Percentiles rank a stretch among this genome's conserved stretches.
phyloP scores from a whole-genome alignment of 1,140 invertebrate species.

The Drosophila sp. region DNA sequence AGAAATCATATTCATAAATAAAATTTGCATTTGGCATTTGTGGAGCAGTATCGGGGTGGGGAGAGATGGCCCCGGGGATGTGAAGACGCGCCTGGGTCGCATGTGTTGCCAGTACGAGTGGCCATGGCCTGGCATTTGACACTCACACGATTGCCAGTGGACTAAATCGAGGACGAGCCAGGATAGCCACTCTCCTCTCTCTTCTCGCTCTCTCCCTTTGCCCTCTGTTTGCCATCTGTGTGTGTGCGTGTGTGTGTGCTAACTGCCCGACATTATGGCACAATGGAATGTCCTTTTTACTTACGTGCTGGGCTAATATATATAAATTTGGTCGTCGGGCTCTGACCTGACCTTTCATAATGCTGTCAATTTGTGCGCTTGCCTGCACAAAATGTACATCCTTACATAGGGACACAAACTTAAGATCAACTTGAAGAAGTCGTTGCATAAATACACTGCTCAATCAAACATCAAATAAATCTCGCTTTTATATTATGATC shows the following conservation, averaged over 20 bases:
- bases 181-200: constrained; percentile 54
- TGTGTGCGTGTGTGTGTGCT: constrained; percentile 60
- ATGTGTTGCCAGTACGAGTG: constrained; percentile 54
- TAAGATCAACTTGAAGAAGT: not conserved
- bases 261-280: constrained; percentile 79
- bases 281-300: constrained; percentile 81
- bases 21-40: constrained; percentile 80
- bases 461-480: constrained; percentile 1
- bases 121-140: constrained; percentile 55
- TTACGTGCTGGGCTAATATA: constrained; percentile 81
- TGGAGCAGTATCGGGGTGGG: too few species aligned
- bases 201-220: constrained; percentile 14
- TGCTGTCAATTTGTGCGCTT: constrained; percentile 82
- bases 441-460: constrained; percentile 20
- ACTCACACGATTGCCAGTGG: constrained; percentile 61
- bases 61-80: constrained; percentile 1
- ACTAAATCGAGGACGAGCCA: constrained; percentile 70
- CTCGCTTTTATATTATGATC: too few species aligned
- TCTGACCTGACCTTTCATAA: constrained; percentile 79
- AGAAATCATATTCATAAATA: constrained; percentile 83
- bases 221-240: constrained; percentile 18
- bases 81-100: constrained; percentile 21
- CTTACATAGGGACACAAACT: constrained; percentile 18
- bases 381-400: constrained; percentile 65
- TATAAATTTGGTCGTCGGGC: constrained; percentile 68